A percentile compares a stretch with the other conserved stretches of the same genome.
phyloP scores from a whole-genome alignment of 2,888 invertebrate species.

The Furcula furcula region DNA sequence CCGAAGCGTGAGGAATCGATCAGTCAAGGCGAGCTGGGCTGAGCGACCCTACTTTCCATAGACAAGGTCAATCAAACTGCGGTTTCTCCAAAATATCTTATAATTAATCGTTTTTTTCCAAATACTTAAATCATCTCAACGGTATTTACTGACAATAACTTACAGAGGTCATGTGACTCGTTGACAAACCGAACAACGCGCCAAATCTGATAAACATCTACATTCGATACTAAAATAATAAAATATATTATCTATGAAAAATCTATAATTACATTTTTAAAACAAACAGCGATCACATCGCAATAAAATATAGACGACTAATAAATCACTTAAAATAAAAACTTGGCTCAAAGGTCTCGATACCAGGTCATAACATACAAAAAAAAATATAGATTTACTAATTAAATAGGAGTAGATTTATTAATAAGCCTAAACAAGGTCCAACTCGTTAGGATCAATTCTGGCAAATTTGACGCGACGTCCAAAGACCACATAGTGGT shows the following conservation, averaged over 20 bases:
- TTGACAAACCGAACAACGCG: slow-evolving; percentile 10
- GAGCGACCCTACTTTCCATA: slow-evolving; percentile 60
- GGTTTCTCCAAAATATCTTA: slow-evolving; percentile 58
- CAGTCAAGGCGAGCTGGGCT: slow-evolving; percentile 56
- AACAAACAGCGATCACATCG: background rate
- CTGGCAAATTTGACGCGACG: slow-evolving; percentile 1
- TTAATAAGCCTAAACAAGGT: slow-evolving; percentile 1
- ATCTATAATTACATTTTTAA: background rate
- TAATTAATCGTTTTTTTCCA: slow-evolving; percentile 38
- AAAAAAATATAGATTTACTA: too few relatives aligned
- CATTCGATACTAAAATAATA: background rate
- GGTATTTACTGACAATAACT: slow-evolving; percentile 27
- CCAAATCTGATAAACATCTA: slow-evolving; percentile 14
- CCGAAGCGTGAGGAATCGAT: slow-evolving; percentile 51
- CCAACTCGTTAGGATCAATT: background rate
- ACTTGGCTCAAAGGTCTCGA: too few relatives aligned
- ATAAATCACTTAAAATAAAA: too few relatives aligned
- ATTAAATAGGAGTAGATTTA: background rate
- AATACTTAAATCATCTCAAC: slow-evolving; percentile 41
- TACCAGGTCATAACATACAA: too few relatives aligned
- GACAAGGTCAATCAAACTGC: slow-evolving; percentile 55
- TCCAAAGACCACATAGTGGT: slow-evolving; percentile 1
- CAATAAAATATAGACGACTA: background rate
- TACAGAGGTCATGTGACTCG: slow-evolving; percentile 23
- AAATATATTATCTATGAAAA: background rate